Evolutionary conservation across 2,888 invertebrate species (phyloP).

Genomic region (Molanna angustata): DNA sequence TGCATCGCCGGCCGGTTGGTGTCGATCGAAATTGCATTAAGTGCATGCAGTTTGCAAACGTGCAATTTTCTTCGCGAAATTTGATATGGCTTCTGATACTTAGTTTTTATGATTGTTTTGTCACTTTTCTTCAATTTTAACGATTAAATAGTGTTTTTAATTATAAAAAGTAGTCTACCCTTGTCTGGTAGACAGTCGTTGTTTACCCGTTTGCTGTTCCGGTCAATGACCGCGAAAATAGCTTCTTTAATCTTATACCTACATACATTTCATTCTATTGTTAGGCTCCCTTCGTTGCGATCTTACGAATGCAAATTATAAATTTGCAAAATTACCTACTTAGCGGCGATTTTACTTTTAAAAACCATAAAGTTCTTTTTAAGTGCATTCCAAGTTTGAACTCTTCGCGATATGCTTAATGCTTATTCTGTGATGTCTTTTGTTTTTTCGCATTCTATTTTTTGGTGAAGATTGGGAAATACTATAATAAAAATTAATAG

Average conservation of each 20-base stretch:
- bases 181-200: slow-evolving; percentile 40
- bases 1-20: slow-evolving; percentile 30
- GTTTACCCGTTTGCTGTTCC: slow-evolving; percentile 53
- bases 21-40: slow-evolving; percentile 29
- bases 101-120: neutral
- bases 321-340: slow-evolving; percentile 18
- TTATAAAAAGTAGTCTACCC: slow-evolving; percentile 2
- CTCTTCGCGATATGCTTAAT: slow-evolving; percentile 7
- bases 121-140: neutral
- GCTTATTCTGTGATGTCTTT: slow-evolving; percentile 12
- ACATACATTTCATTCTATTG: slow-evolving; percentile 38
- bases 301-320: slow-evolving; percentile 35
- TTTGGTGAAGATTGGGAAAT: slow-evolving; percentile 8
- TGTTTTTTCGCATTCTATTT: slow-evolving; percentile 42
- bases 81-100: neutral
- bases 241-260: slow-evolving; percentile 45
- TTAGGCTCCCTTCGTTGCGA: slow-evolving; percentile 43
- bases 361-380: slow-evolving; percentile 39
- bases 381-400: slow-evolving; percentile 48
- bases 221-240: slow-evolving; percentile 53
- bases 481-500: slow-evolving; percentile 7
- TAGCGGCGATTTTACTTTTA: slow-evolving; percentile 47
- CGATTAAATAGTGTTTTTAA: neutral
- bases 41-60: slow-evolving; percentile 28
- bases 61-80: slow-evolving; percentile 20